Percentiles rank a stretch among this genome's conserved stretches.
Conservation (phyloP, 2,113 vertebrate species). For the Strix aluco region DNA sequence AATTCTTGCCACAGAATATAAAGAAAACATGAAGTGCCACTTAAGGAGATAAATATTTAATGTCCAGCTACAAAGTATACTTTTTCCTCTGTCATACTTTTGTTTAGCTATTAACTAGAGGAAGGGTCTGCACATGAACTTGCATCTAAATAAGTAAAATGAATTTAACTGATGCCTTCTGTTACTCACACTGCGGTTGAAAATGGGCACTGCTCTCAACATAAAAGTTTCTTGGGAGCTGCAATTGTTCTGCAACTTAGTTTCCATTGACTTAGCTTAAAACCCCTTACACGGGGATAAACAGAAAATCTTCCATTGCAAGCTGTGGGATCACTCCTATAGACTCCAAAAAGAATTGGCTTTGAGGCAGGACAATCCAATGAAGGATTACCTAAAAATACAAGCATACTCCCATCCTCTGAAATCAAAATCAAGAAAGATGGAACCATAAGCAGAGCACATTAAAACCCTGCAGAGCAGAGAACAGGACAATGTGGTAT, state of each 20-base stretch:
- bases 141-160: background rate
- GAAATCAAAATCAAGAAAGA: background rate
- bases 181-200: background rate
- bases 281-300: background rate
- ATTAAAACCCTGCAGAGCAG: background rate
- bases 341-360: background rate
- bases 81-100: background rate
- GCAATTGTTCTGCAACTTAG: background rate
- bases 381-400: background rate
- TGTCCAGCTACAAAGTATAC: background rate
- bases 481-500: background rate
- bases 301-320: background rate
- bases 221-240: background rate
- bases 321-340: background rate
- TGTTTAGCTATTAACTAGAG: background rate
- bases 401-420: background rate
- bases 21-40: background rate
- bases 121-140: background rate
- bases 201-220: background rate
- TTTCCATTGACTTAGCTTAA: background rate
- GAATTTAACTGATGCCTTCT: constrained; percentile 14
- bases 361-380: background rate
- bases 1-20: background rate
- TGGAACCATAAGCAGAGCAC: background rate
- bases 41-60: background rate